A percentile compares a stretch with the other conserved stretches of the same genome.
Evolutionary conservation across 2,113 vertebrate genomes (phyloP).

Genomic region (Parotia lawesii): DNA sequence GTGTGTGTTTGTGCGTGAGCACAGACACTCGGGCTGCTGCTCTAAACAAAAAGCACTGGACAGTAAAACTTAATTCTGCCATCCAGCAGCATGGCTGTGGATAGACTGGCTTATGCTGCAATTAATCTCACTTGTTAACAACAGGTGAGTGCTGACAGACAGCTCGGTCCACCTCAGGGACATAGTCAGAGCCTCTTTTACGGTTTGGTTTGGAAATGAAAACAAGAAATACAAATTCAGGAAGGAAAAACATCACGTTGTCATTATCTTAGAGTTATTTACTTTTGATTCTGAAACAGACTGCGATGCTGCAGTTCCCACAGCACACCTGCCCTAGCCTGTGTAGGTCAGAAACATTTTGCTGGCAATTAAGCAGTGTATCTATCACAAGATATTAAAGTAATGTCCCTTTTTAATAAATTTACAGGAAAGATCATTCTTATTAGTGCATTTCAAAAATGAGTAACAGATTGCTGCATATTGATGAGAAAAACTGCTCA

Average conservation of each 20-base stretch:
- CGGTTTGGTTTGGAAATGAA: background rate
- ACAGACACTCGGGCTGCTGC: background rate
- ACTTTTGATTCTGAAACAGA: background rate
- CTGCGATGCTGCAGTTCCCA: background rate
- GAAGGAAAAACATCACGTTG: background rate
- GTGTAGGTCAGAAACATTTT: background rate
- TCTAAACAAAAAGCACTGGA: background rate
- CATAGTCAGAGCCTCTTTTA: background rate
- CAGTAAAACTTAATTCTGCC: background rate
- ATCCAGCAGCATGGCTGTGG: background rate
- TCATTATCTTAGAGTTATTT: background rate
- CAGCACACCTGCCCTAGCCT: background rate
- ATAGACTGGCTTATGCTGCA: background rate
- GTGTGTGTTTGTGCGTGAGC: background rate
- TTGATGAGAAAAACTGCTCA: background rate
- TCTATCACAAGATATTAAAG: background rate
- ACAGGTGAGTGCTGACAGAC: conserved; percentile 31
- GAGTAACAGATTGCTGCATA: background rate
- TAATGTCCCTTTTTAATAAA: background rate
- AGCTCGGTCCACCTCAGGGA: background rate
- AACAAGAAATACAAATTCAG: background rate
- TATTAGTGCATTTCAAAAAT: background rate
- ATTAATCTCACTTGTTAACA: conserved; percentile 33
- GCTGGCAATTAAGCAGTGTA: background rate
- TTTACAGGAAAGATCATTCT: background rate